phyloP scores from a whole-genome alignment of 2,888 invertebrate species.

The Embidobia sp. region DNA sequence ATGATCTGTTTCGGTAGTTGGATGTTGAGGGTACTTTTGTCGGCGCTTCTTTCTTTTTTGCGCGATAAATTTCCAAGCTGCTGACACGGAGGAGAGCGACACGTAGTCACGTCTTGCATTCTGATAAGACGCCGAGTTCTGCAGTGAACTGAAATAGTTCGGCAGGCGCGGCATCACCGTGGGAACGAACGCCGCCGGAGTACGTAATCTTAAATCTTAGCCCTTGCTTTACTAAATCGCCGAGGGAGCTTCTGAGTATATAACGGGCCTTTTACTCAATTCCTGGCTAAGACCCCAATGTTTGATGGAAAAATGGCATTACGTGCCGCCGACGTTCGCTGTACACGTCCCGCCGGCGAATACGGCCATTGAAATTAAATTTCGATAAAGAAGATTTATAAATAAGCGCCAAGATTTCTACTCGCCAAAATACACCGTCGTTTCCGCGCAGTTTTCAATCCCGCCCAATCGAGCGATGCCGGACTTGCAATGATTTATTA shows the following conservation, averaged over 20 bases:
- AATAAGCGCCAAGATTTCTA: slow-evolving; percentile 16
- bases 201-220: slow-evolving; percentile 64
- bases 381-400: slow-evolving; percentile 55
- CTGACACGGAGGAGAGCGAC: slow-evolving; percentile 60
- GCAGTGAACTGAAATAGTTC: slow-evolving; percentile 59
- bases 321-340: slow-evolving; percentile 33
- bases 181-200: slow-evolving; percentile 56
- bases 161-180: slow-evolving; percentile 62
- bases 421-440: slow-evolving; percentile 1
- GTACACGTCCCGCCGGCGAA: slow-evolving; percentile 17
- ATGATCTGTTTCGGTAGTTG: slow-evolving; percentile 42
- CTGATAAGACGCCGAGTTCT: slow-evolving; percentile 54
- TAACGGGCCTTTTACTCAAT: slow-evolving; percentile 58
- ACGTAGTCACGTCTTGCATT: slow-evolving; percentile 60
- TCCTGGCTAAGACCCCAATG: slow-evolving; percentile 46
- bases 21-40: slow-evolving; percentile 36
- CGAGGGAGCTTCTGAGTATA: slow-evolving; percentile 55
- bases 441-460: neutral
- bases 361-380: slow-evolving; percentile 41
- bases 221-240: slow-evolving; percentile 60
- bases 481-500: too few species aligned
- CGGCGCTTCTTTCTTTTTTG: slow-evolving; percentile 34
- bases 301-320: slow-evolving; percentile 62
- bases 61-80: slow-evolving; percentile 58
- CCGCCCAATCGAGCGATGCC: too few species aligned